phyloP scores from a whole-genome alignment of 2,113 vertebrate genomes.

The Tylochromis polylepis region DNA sequence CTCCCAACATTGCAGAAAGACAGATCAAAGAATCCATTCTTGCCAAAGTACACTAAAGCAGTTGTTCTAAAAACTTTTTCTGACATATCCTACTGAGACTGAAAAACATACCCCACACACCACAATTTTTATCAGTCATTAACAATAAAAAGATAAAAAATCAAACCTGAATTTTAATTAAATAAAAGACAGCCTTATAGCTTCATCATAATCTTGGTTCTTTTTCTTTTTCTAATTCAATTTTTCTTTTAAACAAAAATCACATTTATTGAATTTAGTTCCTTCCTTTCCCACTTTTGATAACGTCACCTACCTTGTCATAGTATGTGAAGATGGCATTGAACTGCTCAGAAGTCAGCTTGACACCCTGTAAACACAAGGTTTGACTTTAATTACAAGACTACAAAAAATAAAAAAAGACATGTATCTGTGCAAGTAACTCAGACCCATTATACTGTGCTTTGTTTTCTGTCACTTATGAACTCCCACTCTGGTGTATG shows the following conservation, averaged over 20 bases:
- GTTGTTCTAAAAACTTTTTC: neutral
- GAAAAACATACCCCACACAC: neutral
- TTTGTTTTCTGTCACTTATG: neutral
- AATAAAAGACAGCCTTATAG: neutral
- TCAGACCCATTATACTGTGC: neutral
- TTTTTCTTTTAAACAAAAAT: neutral
- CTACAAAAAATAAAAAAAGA: neutral
- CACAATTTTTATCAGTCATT: neutral
- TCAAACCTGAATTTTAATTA: neutral
- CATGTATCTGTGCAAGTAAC: neutral
- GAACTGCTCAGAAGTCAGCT: conserved; percentile 88
- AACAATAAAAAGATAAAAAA: neutral
- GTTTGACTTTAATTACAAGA: neutral
- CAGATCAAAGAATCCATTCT: neutral
- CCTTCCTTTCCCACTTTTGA: neutral
- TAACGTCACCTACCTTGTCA: conserved; percentile 81
- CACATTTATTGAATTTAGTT: neutral
- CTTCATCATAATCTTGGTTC: neutral
- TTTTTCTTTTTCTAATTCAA: neutral
- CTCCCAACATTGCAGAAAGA: neutral
- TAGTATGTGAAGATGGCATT: conserved; percentile 92
- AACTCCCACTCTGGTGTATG: too few species aligned
- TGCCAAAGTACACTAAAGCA: neutral
- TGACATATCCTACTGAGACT: neutral
- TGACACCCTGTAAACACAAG: conserved; percentile 81